phyloP scores from a whole-genome alignment of 2,888 invertebrate genomes.

The Tetheella fluctuosa region DNA sequence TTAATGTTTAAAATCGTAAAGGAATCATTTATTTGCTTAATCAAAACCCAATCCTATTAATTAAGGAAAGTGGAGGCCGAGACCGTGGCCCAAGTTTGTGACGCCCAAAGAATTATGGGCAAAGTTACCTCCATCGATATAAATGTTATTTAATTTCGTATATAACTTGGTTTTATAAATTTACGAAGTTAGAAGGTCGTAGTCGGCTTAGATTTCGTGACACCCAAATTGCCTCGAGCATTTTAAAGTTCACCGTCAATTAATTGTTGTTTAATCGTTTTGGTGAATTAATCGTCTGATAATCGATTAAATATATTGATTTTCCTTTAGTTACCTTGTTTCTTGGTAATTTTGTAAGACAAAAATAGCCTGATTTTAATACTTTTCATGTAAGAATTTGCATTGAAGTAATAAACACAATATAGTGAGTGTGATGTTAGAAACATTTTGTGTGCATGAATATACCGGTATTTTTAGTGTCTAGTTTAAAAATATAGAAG shows the following conservation, averaged over 20 bases:
- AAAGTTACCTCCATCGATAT: slow-evolving; percentile 54
- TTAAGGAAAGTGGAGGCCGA: slow-evolving; percentile 47
- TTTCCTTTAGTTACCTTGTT: neutral
- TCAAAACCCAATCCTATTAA: slow-evolving; percentile 67
- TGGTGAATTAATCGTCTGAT: slow-evolving; percentile 8
- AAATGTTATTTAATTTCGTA: slow-evolving; percentile 38
- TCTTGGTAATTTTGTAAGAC: neutral
- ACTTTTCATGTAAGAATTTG: too few species aligned
- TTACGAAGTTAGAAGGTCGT: slow-evolving; percentile 12
- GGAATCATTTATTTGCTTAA: slow-evolving; percentile 68
- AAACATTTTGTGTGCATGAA: too few species aligned
- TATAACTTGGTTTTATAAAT: slow-evolving; percentile 15
- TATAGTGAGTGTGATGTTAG: too few species aligned
- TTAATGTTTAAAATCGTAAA: slow-evolving; percentile 53
- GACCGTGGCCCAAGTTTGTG: slow-evolving; percentile 38
- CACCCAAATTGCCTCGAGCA: slow-evolving; percentile 8
- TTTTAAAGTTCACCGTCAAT: slow-evolving; percentile 12
- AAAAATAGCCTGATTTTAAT: neutral
- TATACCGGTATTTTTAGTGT: too few species aligned
- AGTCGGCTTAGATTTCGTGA: slow-evolving; percentile 13
- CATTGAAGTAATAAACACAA: too few species aligned
- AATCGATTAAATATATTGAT: neutral
- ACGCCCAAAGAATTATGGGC: slow-evolving; percentile 57
- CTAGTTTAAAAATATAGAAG: too few species aligned
- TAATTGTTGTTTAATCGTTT: slow-evolving; percentile 7